Evolutionary conservation across 2,113 vertebrate genomes (phyloP).

Genomic region (Rhinolophus sinicus): DNA sequence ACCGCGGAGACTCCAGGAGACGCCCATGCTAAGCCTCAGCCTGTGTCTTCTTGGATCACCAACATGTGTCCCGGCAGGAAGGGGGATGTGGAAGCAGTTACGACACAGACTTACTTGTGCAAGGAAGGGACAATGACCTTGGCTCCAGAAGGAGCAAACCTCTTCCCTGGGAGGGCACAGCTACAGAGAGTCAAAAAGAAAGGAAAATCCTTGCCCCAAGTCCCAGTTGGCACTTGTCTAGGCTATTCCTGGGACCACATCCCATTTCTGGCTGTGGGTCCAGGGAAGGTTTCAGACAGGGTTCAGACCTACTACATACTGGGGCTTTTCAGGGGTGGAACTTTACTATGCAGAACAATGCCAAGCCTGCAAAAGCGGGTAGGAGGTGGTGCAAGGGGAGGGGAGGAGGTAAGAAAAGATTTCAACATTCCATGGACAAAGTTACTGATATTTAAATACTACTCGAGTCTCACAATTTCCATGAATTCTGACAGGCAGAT

Average conservation of each 20-base stretch:
- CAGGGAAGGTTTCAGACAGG: background rate
- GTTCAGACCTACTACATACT: background rate
- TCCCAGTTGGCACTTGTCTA: background rate
- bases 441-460: background rate
- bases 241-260: background rate
- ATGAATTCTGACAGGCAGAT: background rate
- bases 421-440: background rate
- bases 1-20: background rate
- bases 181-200: background rate
- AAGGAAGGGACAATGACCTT: background rate
- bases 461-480: background rate
- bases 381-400: no score
- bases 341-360: accelerated
- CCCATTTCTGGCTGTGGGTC: background rate
- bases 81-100: background rate
- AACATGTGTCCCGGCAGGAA: background rate
- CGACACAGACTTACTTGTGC: background rate
- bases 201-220: background rate
- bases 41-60: background rate
- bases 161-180: background rate
- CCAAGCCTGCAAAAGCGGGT: background rate
- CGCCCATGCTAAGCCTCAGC: background rate
- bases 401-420: background rate
- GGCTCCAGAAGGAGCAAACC: background rate
- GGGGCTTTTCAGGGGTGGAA: no score